phyloP scores from a whole-genome alignment of 1,140 invertebrate species.

The Eufriesea mexicana region DNA sequence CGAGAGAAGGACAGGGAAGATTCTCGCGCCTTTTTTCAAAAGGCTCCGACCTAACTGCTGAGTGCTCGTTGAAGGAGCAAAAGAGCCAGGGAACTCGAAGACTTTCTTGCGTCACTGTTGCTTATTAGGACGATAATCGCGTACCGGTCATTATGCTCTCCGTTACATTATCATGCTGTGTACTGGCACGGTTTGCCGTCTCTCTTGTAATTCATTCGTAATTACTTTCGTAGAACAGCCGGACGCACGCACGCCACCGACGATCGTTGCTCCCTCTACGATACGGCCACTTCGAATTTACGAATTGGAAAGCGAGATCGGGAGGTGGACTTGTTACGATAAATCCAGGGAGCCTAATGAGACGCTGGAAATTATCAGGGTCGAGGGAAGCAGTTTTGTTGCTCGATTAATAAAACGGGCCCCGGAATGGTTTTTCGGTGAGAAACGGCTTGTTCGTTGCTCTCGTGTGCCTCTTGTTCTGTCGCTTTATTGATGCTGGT shows the following conservation, averaged over 20 bases:
- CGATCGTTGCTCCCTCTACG: neutral
- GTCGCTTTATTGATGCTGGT: neutral
- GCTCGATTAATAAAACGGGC: conserved; percentile 20
- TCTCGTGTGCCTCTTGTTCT: neutral
- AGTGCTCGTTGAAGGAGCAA: neutral
- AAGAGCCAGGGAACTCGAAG: conserved; percentile 29
- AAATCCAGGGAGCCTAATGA: conserved; percentile 21
- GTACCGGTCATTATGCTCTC: conserved; percentile 75
- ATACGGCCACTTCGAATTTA: conserved; percentile 35
- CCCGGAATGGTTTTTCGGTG: neutral
- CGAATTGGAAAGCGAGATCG: conserved; percentile 35
- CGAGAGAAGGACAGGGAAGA: conserved; percentile 27
- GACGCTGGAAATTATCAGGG: conserved; percentile 37
- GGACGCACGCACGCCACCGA: conserved; percentile 73
- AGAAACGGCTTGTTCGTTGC: conserved; percentile 12
- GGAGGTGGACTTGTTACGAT: conserved; percentile 22
- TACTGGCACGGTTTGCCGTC: conserved; percentile 67
- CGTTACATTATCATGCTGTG: conserved; percentile 76
- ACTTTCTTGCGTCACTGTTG: conserved; percentile 69
- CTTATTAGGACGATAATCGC: conserved; percentile 81
- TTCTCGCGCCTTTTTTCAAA: conserved; percentile 16
- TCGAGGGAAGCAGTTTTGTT: conserved; percentile 15
- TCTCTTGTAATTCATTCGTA: conserved; percentile 76
- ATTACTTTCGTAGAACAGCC: conserved; percentile 76
- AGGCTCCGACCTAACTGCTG: conserved; percentile 27